Base-by-base conservation (phyloP, 2,797 vertebrate species). In the Pangasius sanitwongsei region DNA sequence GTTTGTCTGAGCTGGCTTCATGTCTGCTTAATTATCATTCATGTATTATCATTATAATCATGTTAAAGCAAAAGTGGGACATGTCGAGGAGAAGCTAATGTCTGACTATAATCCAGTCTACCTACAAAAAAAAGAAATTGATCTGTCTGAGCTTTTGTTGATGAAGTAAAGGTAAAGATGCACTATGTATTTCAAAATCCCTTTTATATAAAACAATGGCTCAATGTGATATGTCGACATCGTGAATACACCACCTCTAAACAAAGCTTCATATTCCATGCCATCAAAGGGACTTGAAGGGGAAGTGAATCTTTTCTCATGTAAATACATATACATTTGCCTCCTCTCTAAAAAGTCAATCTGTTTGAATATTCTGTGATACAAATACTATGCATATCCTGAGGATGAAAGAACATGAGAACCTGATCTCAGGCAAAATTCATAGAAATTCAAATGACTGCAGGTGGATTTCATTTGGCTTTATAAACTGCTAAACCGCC, bases 11-110 rank as follows among this genome's bases (percentile, higher is more conserved):
- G 70, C 65, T 59, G 70, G 65, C n/a, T 65, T 92, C 63, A 44
- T 44, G 48, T 89, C 86, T 92, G 72, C 55, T 59, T 91, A 87
- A 90, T 85, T 77, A 91, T 83, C 86, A 89, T 86, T 87, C 4
- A 90, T 88, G 89, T 88, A 23, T 89, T 75, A 84, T 15, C 91
- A 0, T 55, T 61, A 85, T 48, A 83, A 91, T 75, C 69, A 31
- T 89, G n/a, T 55, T 89, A 74, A 88, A 37, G 83, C 41, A 15
- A 87, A 92, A 86, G 15, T 41, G 18, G 34, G 23, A 82, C 75
- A 78, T 87, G 13, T 69, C 57, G 86, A 57, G 80, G 31, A 74
- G 53, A 65, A 82, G 83, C 80, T 69, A 74, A 13, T 48, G 86
- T 86, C 25, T 80, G 85, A 34, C 55, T 91, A 16, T 89, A 92